Evolutionary conservation across 1,140 invertebrate genomes (phyloP).

Genomic region (Charaxes varanes): DNA sequence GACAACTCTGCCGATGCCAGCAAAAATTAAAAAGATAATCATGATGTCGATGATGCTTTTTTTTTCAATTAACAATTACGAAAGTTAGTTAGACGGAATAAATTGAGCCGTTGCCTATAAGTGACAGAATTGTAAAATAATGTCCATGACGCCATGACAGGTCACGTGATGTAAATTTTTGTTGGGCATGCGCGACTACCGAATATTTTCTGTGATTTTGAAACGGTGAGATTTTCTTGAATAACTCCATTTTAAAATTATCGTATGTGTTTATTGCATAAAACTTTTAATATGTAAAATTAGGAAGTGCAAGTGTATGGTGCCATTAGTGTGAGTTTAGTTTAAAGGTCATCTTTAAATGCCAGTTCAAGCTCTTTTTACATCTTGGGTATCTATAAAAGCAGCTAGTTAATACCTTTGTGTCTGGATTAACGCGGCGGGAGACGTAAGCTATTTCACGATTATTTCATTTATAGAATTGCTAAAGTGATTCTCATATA

Average conservation of each 20-base stretch:
- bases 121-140: conserved; percentile 9
- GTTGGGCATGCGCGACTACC: conserved; percentile 65
- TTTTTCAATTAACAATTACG: neutral
- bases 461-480: too few relatives aligned
- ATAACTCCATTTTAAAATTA: conserved; percentile 30
- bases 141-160: conserved; percentile 64
- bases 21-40: too few relatives aligned
- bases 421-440: conserved; percentile 15
- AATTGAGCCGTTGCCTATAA: neutral
- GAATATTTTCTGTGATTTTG: conserved; percentile 63
- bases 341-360: conserved; percentile 56
- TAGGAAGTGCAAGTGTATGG: conserved; percentile 32
- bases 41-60: too few relatives aligned
- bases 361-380: conserved; percentile 48
- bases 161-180: conserved; percentile 73
- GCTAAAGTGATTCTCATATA: too few relatives aligned
- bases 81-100: conserved; percentile 5
- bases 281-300: conserved; percentile 24
- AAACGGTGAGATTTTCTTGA: conserved; percentile 54
- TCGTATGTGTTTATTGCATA: conserved; percentile 16
- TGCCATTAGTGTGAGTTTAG: conserved; percentile 43
- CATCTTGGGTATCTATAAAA: conserved; percentile 33
- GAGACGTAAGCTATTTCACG: too few relatives aligned
- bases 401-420: conserved; percentile 27
- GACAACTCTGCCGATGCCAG: too few relatives aligned